Evolutionary conservation across 2,888 invertebrate species (phyloP).

Genomic region (Teinopalpus imperialis): DNA sequence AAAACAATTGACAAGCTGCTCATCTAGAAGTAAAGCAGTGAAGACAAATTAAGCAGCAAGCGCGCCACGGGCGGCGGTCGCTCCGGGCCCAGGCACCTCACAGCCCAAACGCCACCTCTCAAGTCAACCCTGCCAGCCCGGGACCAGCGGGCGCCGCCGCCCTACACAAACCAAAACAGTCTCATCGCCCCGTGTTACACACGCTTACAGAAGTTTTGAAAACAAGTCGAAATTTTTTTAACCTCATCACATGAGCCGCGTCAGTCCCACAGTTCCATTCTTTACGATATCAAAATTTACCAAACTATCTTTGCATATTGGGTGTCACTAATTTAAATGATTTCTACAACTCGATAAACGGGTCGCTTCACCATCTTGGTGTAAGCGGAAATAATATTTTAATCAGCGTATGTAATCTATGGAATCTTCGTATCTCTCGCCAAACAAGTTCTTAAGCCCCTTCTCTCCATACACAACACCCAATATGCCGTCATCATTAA

Average conservation of each 20-base stretch:
- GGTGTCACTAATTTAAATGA: conserved; percentile 35
- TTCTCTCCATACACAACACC: conserved; percentile 74
- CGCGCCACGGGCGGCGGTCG: conserved; percentile 33
- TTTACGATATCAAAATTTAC: conserved; percentile 60
- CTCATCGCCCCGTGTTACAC: conserved; percentile 75
- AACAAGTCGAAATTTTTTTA: conserved; percentile 54
- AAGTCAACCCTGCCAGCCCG: conserved; percentile 24
- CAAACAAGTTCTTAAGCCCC: conserved; percentile 27
- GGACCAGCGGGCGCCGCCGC: conserved; percentile 20
- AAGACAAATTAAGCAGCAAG: conserved; percentile 32
- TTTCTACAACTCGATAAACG: not conserved
- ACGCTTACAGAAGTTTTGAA: conserved; percentile 64
- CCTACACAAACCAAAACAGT: conserved; percentile 58
- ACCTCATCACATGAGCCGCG: conserved; percentile 76
- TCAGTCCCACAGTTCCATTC: conserved; percentile 69
- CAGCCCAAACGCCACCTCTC: not conserved
- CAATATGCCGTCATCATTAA: conserved; percentile 67
- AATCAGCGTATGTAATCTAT: not conserved
- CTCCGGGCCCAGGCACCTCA: not conserved
- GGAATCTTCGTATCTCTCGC: no score
- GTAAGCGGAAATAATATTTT: conserved; percentile 12
- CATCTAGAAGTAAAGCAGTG: conserved; percentile 11
- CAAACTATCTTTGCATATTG: conserved; percentile 55
- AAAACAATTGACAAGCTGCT: not conserved
- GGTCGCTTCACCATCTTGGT: not conserved